Percentiles rank a stretch among this genome's conserved stretches.
Conservation (phyloP, 2,113 vertebrate genomes). For the Rhynchomys soricoides region DNA sequence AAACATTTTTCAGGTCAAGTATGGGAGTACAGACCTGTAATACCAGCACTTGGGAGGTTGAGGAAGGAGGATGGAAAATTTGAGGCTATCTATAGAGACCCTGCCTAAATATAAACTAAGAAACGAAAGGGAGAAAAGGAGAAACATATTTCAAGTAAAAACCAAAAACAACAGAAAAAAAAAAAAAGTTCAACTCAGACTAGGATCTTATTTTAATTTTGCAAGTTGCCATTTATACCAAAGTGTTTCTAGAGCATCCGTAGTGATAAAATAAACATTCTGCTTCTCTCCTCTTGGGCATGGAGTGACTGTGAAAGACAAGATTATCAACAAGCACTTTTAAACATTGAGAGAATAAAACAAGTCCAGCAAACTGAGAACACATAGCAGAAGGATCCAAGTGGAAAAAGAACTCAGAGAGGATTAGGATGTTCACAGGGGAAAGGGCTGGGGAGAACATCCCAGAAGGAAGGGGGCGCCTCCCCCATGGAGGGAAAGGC, state of each 20-base stretch:
- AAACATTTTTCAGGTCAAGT: not conserved
- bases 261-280: not conserved
- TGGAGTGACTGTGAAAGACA: slow-evolving; percentile 26
- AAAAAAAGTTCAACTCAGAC: not conserved
- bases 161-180: no score
- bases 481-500: not conserved
- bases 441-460: not conserved
- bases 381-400: not conserved
- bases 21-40: not conserved
- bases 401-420: not conserved
- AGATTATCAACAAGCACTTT: not conserved
- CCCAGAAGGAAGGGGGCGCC: not conserved
- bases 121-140: not conserved
- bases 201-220: not conserved
- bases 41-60: not conserved
- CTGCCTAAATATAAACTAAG: not conserved
- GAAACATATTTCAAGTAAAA: not conserved
- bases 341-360: not conserved
- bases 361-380: not conserved
- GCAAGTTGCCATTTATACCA: not conserved
- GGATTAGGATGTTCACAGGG: not conserved
- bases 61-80: not conserved
- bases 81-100: no score
- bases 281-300: not conserved
- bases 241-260: not conserved